A percentile compares a stretch with the other conserved stretches of the same genome.
Conservation (phyloP, 2,888 invertebrate species). For the Cosmia trapezina region DNA sequence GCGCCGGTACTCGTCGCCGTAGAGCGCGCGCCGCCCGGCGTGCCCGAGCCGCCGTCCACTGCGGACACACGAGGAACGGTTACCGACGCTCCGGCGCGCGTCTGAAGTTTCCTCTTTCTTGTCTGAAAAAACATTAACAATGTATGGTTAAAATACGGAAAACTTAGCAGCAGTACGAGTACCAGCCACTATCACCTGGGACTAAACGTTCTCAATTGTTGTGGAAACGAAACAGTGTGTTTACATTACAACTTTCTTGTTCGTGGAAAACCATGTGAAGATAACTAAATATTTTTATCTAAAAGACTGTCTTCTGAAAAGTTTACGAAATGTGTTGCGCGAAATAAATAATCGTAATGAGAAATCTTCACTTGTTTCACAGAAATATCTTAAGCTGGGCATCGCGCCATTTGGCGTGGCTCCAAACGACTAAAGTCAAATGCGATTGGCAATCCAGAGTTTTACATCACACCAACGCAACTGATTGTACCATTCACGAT, state of each 20-base stretch:
- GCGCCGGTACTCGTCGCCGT: conserved; percentile 62
- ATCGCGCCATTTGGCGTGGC: too few species aligned
- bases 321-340: too few species aligned
- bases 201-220: not conserved
- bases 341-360: too few species aligned
- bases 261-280: not conserved
- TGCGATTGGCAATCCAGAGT: too few species aligned
- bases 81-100: not conserved
- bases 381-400: too few species aligned
- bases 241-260: not conserved
- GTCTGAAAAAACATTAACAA: conserved; percentile 89
- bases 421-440: too few species aligned
- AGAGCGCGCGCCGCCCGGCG: conserved; percentile 66
- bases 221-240: not conserved
- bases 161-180: not conserved
- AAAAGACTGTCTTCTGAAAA: too few species aligned
- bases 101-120: conserved; percentile 97
- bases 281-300: too few species aligned
- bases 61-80: conserved; percentile 31
- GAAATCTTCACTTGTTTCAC: too few species aligned
- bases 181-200: not conserved
- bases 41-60: conserved; percentile 58
- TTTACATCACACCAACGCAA: too few species aligned
- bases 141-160: conserved; percentile 4
- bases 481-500: too few species aligned